phyloP scores from a whole-genome alignment of 2,797 vertebrate genomes.

The Poeciliopsis turneri region DNA sequence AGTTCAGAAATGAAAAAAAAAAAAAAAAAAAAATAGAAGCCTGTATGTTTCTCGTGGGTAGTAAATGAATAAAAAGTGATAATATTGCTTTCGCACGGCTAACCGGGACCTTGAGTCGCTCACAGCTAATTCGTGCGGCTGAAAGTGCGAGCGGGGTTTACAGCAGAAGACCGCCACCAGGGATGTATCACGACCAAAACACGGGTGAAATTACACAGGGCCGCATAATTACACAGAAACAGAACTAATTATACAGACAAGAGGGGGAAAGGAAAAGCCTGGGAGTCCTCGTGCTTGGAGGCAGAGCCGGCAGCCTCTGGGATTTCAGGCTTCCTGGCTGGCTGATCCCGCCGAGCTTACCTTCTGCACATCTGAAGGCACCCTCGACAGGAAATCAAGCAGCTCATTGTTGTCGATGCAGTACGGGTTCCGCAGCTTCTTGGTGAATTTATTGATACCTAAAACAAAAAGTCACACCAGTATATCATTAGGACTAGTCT shows the following conservation, averaged over 20 bases:
- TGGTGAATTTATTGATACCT: conserved; percentile 99
- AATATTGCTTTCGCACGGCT: background rate
- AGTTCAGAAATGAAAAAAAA: background rate
- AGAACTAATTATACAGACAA: conserved; percentile 75
- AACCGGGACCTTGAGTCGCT: conserved; percentile 5
- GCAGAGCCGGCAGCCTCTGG: conserved; percentile 62
- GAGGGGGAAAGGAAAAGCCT: conserved; percentile 61
- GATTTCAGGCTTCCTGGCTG: conserved; percentile 73
- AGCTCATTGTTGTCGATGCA: conserved; percentile 95
- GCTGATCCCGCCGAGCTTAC: conserved; percentile 80
- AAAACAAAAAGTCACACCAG: conserved; percentile 71
- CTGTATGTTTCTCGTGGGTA: background rate
- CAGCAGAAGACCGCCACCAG: conserved; percentile 69
- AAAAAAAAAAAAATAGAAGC: background rate
- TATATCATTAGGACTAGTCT: conserved; percentile 71
- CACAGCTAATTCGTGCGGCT: background rate
- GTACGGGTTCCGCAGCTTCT: conserved; percentile 97
- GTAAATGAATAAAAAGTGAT: conserved; percentile 1
- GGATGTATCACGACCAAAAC: conserved; percentile 71
- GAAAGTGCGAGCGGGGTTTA: conserved; percentile 34
- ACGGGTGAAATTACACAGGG: conserved; percentile 74
- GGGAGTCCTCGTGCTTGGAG: conserved; percentile 67
- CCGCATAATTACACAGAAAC: conserved; percentile 72
- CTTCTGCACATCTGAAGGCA: conserved; percentile 98
- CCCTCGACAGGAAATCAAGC: conserved; percentile 96